phyloP scores from a whole-genome alignment of 1,140 invertebrate species.

The Elymnias hypermnestra region DNA sequence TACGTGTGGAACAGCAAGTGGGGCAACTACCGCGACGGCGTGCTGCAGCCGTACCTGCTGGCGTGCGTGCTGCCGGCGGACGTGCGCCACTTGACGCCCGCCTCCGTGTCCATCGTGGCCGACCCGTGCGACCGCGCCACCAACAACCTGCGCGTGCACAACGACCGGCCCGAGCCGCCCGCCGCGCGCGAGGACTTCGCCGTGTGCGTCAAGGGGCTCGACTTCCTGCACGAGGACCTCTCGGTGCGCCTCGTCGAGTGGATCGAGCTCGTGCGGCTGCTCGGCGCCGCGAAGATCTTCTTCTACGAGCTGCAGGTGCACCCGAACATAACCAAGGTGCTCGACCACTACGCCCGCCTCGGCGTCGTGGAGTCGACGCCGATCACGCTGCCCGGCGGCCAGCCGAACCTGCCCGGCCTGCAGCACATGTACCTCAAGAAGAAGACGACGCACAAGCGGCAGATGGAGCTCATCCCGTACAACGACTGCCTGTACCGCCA shows the following conservation, averaged over 20 bases:
- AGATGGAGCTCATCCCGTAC: slow-evolving; percentile 97
- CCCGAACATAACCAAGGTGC: slow-evolving; percentile 92
- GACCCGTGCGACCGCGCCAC: slow-evolving; percentile 89
- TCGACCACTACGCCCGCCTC: slow-evolving; percentile 86
- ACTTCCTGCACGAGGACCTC: slow-evolving; percentile 93
- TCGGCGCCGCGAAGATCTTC: slow-evolving; percentile 95
- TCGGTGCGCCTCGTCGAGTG: slow-evolving; percentile 95
- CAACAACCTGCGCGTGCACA: slow-evolving; percentile 92
- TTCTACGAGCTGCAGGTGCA: slow-evolving; percentile 95
- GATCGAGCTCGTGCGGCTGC: slow-evolving; percentile 90
- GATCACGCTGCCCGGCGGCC: slow-evolving; percentile 91
- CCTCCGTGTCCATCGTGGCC: slow-evolving; percentile 91
- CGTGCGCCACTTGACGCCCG: slow-evolving; percentile 84
- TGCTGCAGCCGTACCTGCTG: slow-evolving; percentile 93
- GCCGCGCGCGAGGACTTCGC: slow-evolving; percentile 86
- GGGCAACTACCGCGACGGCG: slow-evolving; percentile 95
- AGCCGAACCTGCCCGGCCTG: slow-evolving; percentile 92
- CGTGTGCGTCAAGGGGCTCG: slow-evolving; percentile 95
- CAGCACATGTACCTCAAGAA: slow-evolving; percentile 93
- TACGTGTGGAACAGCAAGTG: slow-evolving; percentile 96
- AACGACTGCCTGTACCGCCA: slow-evolving; percentile 98
- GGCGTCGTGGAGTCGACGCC: slow-evolving; percentile 90
- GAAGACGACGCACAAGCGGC: slow-evolving; percentile 93
- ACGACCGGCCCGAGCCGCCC: slow-evolving; percentile 79
- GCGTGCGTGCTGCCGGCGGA: slow-evolving; percentile 89